Evolutionary conservation across 2,888 invertebrate species (phyloP), one percentile per base, ranked within the genome.

Genomic region (Nemurella pictetii): DNA sequence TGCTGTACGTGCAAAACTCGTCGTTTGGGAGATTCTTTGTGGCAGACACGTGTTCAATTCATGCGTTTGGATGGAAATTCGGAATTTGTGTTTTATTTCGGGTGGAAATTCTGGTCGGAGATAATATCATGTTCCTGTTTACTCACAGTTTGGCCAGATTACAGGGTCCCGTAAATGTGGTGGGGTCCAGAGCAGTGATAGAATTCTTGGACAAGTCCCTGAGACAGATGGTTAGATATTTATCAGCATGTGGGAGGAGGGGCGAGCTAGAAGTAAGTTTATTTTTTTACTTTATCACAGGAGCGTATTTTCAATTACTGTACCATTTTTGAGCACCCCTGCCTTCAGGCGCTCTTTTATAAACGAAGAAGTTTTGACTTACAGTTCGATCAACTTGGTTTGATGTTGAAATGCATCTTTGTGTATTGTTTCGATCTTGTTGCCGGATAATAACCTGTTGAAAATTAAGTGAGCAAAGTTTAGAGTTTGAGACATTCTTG

Each of bases 91-190:
- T 30, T 78, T 30, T 2, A 29, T 55, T 7, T 55, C 20, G 32
- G 4, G 9, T 32, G n/a, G n/a, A 35, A 35, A 9, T 75, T 75
- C 5, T 75, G 26, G 12, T 25, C n/a, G 80, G 32, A 25, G 32
- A n/a, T 30, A 26, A 26, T 30, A 80, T 32, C n/a, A 26, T 80
- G 26, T 7, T 82, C 7, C 0, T 74, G 29, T 29, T 75, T 25
- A 91, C 92, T 92, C 90, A 93, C 93, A 93, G 89, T 87, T 91
- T 91, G 84, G 91, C 90, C 87, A 93, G 89, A 87, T 90, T 90
- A 84, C 86, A 88, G 86, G 90, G 88, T 20, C 90, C 88, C 32
- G 88, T 87, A 88, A 93, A 92, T 84, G 91, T 89, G 83, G 90
- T 89, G 80, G 89, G 88, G 85, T 91, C 89, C 85, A 92, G 88